phyloP scores from a whole-genome alignment of 2,888 invertebrate genomes.

The Troides aeacus region DNA sequence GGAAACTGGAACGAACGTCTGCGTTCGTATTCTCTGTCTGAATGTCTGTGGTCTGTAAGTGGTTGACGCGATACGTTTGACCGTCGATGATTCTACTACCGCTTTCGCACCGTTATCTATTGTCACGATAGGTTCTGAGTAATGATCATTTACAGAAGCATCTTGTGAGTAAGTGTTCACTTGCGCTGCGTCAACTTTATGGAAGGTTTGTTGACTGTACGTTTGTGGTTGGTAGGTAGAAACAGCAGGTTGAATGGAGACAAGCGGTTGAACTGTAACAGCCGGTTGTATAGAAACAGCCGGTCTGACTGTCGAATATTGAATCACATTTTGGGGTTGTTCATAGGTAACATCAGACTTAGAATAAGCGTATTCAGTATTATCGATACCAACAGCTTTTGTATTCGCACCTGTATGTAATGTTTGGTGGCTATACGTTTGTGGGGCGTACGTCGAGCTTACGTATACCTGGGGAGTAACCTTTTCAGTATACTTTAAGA shows the following conservation, averaged over 20 bases:
- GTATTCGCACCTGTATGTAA: constrained; percentile 20
- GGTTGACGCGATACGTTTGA: constrained; percentile 49
- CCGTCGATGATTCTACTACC: constrained; percentile 50
- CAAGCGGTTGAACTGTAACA: not conserved
- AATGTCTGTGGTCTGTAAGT: constrained; percentile 42
- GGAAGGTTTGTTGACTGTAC: constrained; percentile 57
- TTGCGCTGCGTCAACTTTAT: constrained; percentile 55
- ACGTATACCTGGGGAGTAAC: constrained; percentile 32
- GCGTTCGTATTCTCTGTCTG: constrained; percentile 51
- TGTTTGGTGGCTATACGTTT: constrained; percentile 61
- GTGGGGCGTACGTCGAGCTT: constrained; percentile 57
- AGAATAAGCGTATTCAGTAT: constrained; percentile 40
- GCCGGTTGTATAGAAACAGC: constrained; percentile 42
- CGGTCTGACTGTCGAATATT: constrained; percentile 50
- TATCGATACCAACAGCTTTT: constrained; percentile 7
- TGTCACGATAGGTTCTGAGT: constrained; percentile 42
- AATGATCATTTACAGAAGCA: constrained; percentile 43
- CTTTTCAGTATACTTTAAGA: constrained; percentile 36
- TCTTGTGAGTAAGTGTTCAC: constrained; percentile 52
- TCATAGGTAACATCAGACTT: constrained; percentile 36
- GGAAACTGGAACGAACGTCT: constrained; percentile 50
- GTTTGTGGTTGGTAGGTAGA: constrained; percentile 60
- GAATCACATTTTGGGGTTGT: constrained; percentile 36
- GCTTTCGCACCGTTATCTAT: constrained; percentile 53
- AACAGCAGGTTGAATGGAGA: not conserved